Conservation (phyloP, 2,797 vertebrate genomes). For the Gouania willdenowi region DNA sequence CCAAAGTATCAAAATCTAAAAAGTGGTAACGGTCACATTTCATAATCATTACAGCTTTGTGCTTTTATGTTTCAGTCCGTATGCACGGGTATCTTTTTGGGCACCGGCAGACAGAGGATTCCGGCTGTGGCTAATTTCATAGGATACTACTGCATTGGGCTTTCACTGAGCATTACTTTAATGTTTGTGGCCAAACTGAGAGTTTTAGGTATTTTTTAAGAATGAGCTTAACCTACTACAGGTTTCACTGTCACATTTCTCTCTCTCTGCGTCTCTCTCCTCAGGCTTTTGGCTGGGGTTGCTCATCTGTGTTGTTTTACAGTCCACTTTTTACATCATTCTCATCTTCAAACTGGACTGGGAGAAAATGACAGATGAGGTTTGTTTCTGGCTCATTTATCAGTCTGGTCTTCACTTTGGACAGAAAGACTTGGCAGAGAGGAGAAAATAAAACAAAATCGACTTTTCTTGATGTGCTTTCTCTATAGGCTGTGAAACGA, state of each 20-base stretch:
- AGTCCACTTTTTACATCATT: slow-evolving; percentile 77
- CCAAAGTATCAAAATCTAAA: too few species aligned
- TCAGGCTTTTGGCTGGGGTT: slow-evolving; percentile 89
- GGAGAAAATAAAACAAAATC: not conserved
- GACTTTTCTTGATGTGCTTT: not conserved
- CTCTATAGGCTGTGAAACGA: slow-evolving; percentile 49
- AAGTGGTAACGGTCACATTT: not conserved
- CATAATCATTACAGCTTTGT: not conserved
- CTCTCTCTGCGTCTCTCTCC: slow-evolving; percentile 1
- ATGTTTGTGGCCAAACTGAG: slow-evolving; percentile 83
- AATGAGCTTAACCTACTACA: not conserved
- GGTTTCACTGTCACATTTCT: not conserved
- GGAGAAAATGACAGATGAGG: slow-evolving; percentile 49
- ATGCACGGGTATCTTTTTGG: slow-evolving; percentile 82
- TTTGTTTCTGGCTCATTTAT: not conserved
- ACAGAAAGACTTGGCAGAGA: too few species aligned
- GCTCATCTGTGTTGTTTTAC: slow-evolving; percentile 73
- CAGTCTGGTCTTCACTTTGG: too few species aligned
- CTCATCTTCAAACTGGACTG: slow-evolving; percentile 73
- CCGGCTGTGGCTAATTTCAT: slow-evolving; percentile 86
- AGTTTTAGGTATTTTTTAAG: slow-evolving; percentile 74
- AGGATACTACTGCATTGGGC: slow-evolving; percentile 83
- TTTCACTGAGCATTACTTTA: slow-evolving; percentile 79
- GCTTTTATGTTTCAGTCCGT: slow-evolving; percentile 71
- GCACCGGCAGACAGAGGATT: slow-evolving; percentile 87